Conservation (phyloP, 2,797 vertebrate species). For the Ispidina lecontei region DNA sequence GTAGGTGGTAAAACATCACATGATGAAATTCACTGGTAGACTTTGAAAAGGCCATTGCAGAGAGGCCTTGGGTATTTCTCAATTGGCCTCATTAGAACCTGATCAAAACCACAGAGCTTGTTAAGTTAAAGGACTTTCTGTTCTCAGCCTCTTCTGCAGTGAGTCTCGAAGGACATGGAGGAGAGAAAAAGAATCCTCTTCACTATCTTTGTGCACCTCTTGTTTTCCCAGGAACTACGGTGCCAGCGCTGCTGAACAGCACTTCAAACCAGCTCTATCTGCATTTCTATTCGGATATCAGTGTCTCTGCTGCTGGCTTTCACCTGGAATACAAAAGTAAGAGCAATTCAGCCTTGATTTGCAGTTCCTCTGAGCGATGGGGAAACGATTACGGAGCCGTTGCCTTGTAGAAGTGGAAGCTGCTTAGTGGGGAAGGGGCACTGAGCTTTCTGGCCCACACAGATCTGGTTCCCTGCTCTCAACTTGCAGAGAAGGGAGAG, state of each 20-base stretch:
- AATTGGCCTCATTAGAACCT: conserved; percentile 32
- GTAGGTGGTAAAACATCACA: not conserved
- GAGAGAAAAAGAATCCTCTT: not conserved
- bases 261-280: conserved; percentile 98
- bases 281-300: conserved; percentile 98
- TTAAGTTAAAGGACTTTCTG: conserved; percentile 15
- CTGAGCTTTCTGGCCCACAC: not conserved
- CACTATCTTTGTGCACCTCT: not conserved
- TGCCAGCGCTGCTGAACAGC: conserved; percentile 97
- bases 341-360: conserved; percentile 38
- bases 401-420: not conserved
- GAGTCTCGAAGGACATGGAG: not conserved
- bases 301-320: conserved; percentile 96
- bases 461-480: not conserved
- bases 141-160: conserved; percentile 25
- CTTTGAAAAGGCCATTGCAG: not conserved
- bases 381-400: not conserved
- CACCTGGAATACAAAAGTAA: conserved; percentile 99
- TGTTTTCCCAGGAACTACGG: conserved; percentile 88
- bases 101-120: conserved; percentile 35
- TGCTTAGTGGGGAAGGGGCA: not conserved
- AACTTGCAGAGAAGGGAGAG: not conserved
- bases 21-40: not conserved
- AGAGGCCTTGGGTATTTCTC: not conserved
- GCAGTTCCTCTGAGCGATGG: not conserved